Base-by-base conservation (phyloP, 2,113 vertebrate genomes). In the Cranoglanis bouderius region DNA sequence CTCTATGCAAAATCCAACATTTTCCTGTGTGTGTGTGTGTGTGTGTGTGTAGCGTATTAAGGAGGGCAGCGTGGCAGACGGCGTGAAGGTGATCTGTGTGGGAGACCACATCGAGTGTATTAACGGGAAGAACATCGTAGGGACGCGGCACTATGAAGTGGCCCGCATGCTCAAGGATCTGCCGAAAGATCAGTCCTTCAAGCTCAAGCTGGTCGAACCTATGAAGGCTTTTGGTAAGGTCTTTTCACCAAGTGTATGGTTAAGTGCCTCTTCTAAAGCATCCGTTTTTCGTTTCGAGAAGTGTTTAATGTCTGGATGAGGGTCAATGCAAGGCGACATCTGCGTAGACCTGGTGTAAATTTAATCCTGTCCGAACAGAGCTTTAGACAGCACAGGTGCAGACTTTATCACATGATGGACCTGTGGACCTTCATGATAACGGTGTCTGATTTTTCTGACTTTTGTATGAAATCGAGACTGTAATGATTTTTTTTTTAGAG, bases 181-280 rank as follows among this genome's bases (percentile, higher is more conserved):
- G 72, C 95, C 97, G 83, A 96, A 92, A 87, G 95, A 96, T 77
- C 93, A 94, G 90, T 7, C 91, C 55, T 98, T 99, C 92, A 98
- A 96, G 46, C 88, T 99, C 92, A 96, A 96, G 89, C 91, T 99
- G 90, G 92, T 98, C 61, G 98, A 99, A 91, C 97, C 98, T 7
- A 96, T 96, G 96, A 99, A 98, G 93, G 96, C 97, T 19, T 99
- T 99, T n/a, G 98, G 98, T 99, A 94, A 97, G 98, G 97, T 32
- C 59, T 75, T 4, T 72, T 82, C 2, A 59, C 49, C 49, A 51
- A 51, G 49, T 51, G 49, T 51, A 51, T 51, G 12, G 49, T 51
- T 53, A 2, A 53, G 51, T 24, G 29, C 6, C 6, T 72, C 67
- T 72, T 72, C 67, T 16, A 21, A 38, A 70, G n/a, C n/a, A 18